A percentile compares a stretch with the other conserved stretches of the same genome.
Conservation (phyloP, 37 sponge, comb jelly and placozoan species). For the Trichoplax adhaerens region DNA sequence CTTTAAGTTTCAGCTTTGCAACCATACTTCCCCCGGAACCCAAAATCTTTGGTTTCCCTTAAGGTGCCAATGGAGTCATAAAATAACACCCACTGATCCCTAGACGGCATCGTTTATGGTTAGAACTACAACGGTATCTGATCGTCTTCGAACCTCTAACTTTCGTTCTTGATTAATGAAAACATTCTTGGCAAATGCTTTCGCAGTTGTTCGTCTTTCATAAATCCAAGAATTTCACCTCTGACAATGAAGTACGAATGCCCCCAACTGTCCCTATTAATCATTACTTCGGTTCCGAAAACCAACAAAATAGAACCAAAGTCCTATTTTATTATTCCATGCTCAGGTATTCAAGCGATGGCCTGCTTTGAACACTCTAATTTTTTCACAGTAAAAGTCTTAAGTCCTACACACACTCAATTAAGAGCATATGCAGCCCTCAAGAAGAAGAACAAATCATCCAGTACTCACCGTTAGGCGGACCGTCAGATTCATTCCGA, state of each 20-base stretch:
- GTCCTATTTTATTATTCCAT: conserved; percentile 82
- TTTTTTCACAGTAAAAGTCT: conserved; percentile 71
- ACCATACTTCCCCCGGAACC: conserved; percentile 74
- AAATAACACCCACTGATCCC: conserved; percentile 46
- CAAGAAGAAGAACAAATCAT: conserved; percentile 32
- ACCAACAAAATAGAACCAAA: conserved; percentile 75
- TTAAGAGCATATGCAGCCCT: conserved; percentile 43
- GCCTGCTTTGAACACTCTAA: conserved; percentile 80
- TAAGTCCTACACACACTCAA: conserved; percentile 39
- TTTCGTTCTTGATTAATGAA: conserved; percentile 77
- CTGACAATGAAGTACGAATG: conserved; percentile 67
- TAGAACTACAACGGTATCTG: conserved; percentile 76
- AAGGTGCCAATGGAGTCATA: conserved; percentile 36
- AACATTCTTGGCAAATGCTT: conserved; percentile 85
- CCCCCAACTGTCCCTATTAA: conserved; percentile 75
- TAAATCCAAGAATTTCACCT: conserved; percentile 62
- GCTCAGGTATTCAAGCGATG: conserved; percentile 66
- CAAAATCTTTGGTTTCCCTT: conserved; percentile 55
- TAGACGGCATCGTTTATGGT: conserved; percentile 75
- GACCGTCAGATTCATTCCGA: conserved; percentile 45
- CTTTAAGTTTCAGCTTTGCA: conserved; percentile 84
- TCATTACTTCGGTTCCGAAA: conserved; percentile 58
- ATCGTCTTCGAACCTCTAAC: conserved; percentile 67
- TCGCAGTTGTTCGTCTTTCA: conserved; percentile 70
- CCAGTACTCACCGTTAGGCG: conserved; percentile 33